phyloP scores from a whole-genome alignment of 2,797 vertebrate genomes.

The Hapalemur alaotrensis region DNA sequence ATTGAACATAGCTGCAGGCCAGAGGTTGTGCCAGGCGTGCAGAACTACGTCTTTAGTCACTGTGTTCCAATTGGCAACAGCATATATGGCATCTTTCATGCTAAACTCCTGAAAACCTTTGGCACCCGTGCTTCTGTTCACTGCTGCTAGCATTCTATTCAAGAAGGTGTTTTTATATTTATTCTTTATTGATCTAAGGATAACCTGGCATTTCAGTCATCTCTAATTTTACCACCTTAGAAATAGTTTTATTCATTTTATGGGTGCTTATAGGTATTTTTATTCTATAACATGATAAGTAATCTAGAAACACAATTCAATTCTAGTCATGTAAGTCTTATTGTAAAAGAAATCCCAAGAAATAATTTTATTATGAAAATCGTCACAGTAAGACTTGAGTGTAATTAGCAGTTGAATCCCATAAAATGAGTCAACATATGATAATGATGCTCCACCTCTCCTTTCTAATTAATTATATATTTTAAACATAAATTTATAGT shows the following conservation, averaged over 20 bases:
- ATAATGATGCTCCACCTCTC: not conserved
- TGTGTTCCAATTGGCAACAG: not conserved
- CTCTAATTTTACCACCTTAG: constrained; percentile 32
- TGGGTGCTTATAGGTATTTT: constrained; percentile 12
- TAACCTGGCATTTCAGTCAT: constrained; percentile 14
- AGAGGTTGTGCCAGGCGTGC: not conserved
- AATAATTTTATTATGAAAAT: constrained; percentile 24
- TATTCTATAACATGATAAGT: not conserved
- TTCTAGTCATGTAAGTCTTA: not conserved
- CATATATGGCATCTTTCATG: not conserved
- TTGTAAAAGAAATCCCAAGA: not conserved
- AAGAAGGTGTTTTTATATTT: not conserved
- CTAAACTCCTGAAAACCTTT: not conserved
- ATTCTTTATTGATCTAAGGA: not conserved
- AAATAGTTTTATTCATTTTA: constrained; percentile 15
- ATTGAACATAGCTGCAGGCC: not conserved
- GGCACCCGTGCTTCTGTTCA: not conserved
- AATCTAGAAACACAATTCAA: not conserved
- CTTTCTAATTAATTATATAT: not conserved
- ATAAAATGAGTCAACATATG: not conserved
- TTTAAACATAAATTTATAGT: constrained; percentile 1
- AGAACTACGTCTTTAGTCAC: not conserved
- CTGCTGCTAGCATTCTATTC: not conserved
- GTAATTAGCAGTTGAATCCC: not conserved
- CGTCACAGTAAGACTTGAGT: not conserved